phyloP scores from a whole-genome alignment of 1,140 invertebrate species.

The Coenobita brevimanus region DNA sequence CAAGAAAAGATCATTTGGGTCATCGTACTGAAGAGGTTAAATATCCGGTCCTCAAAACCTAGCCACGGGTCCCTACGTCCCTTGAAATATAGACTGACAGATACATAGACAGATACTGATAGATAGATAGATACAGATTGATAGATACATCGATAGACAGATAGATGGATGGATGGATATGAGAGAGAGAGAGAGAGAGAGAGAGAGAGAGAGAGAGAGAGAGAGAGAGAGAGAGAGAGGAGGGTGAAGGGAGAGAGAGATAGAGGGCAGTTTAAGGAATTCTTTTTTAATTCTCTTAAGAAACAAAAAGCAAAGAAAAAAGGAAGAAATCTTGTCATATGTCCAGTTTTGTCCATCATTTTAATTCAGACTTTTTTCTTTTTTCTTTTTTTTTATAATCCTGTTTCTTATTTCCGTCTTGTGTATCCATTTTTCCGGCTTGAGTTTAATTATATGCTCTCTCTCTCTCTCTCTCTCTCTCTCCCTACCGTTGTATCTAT shows the following conservation, averaged over 20 bases:
- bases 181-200: conserved; percentile 14
- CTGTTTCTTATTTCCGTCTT: no score
- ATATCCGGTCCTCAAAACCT: neutral
- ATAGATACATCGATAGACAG: no score
- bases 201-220: conserved; percentile 20
- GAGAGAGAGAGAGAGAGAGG: conserved; percentile 17
- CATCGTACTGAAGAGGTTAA: neutral
- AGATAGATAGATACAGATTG: no score
- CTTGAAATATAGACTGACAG: neutral
- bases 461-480: no score
- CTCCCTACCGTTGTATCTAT: no score
- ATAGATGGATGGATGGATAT: no score
- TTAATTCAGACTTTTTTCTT: neutral
- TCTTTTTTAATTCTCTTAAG: neutral
- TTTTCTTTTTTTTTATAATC: no score
- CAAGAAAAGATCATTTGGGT: no score
- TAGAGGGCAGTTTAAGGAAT: neutral
- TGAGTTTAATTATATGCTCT: no score
- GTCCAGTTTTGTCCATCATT: neutral
- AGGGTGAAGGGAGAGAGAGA: neutral
- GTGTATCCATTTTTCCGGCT: no score
- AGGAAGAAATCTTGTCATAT: neutral
- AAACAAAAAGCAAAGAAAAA: neutral
- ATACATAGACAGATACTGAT: no score
- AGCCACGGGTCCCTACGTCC: neutral